Evolutionary conservation across 2,113 vertebrate genomes (phyloP).

Genomic region (Pyrgilauda ruficollis): DNA sequence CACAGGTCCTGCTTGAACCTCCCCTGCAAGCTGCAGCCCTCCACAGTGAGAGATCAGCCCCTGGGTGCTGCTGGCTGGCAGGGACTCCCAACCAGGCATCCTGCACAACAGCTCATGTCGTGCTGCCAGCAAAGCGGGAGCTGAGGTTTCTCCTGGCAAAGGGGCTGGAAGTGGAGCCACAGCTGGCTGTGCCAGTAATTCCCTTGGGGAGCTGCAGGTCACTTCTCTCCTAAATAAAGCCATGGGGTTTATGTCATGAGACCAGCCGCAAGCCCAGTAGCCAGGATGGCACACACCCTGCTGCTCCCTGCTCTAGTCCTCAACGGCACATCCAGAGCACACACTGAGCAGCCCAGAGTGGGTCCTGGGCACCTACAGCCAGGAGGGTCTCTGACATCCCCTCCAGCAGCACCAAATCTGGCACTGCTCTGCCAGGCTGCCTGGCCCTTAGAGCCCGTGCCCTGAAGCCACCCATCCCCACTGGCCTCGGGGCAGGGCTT

Average conservation of each 20-base stretch:
- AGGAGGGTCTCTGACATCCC: background rate
- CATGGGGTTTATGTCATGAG: background rate
- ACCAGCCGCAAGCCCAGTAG: background rate
- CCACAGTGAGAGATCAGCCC: background rate
- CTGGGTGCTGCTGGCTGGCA: background rate
- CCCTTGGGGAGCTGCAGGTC: background rate
- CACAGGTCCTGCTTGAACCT: background rate
- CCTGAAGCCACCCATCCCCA: background rate
- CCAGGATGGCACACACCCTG: background rate
- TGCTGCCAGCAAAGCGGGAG: accelerated
- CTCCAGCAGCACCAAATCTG: background rate
- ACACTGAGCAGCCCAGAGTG: background rate
- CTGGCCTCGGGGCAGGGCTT: accelerated
- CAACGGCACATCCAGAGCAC: background rate
- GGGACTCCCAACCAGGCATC: background rate
- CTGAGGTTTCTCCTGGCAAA: background rate
- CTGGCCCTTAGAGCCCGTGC: accelerated
- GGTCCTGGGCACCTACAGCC: background rate
- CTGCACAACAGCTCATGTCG: background rate
- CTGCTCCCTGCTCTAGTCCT: background rate
- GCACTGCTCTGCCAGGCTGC: accelerated
- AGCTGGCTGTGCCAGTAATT: background rate
- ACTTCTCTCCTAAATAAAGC: background rate
- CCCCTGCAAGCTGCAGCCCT: background rate
- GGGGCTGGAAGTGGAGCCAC: background rate